Evolutionary conservation across 2,113 vertebrate species (phyloP), one percentile per base, ranked within the genome.

Genomic region (Arothron firmamentum): DNA sequence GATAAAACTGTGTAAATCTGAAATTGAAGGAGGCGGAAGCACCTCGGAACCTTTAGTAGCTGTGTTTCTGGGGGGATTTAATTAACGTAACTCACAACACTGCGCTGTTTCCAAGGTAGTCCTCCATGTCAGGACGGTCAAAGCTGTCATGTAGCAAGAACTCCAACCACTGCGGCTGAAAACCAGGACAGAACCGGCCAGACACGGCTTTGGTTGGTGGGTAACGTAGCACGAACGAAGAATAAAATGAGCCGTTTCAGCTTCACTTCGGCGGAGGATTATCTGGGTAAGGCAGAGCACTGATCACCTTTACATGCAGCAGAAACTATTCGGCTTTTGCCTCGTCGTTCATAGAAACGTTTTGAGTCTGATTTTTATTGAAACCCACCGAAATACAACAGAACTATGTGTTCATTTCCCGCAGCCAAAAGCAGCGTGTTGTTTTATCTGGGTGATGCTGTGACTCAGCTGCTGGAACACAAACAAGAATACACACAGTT

Each of bases 371-470:
- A 6, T 31, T 20, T 25, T 20, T 5, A 15, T 21, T 18, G 17
- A 38, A 38, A 38, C 9, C 34, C 34, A 38, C 34, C 12, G 9
- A 38, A 38, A 38, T 11, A 12, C 25, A 1, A 4, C 6, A 14
- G 1, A 13, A 19, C 1, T n/a, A 9, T 67, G 28, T 70, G 11
- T 72, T 12, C 43, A 2, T 68, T 25, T 66, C 11, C 59, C 12
- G 0, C 82, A 99, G 96, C 92, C 70, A 94, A 95, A 81, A 93
- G 88, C 55, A 90, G 93, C 65, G 94, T 96, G 70, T 84, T 96
- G 52, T 95, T 95, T 1, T 99, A 99, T 77, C 90, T 99, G 84
- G 95, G 93, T 62, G 96, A 99, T 82, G 94, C 96, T 16, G 92
- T 98, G 77, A 92, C 90, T 52, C 96, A 99, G 83, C 88, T 99